Evolutionary conservation across 2,888 invertebrate genomes (phyloP), one percentile per base, ranked within the genome.

Genomic region (Phengaris arion): DNA sequence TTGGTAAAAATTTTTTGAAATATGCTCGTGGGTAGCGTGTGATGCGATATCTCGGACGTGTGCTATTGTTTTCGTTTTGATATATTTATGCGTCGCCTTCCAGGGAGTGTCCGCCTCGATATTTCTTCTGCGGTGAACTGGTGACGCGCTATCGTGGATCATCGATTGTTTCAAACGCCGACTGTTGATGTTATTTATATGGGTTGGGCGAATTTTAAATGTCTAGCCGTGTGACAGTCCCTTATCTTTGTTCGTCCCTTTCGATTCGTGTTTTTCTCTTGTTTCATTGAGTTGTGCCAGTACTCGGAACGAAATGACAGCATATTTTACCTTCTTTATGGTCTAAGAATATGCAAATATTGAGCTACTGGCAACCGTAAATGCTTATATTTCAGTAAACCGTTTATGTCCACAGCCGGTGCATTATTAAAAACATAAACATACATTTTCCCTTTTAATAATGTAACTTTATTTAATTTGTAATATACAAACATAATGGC

Each of bases 21-120:
- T 92, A 92, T 92, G 91, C 87, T 88, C 85, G 86, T 87, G 88
- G 88, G 87, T 85, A 86, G 84, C 84, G 91, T 89, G 91, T 91
- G 92, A 92, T 89, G 88, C 89, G 90, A 89, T 93, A 92, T 91
- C 92, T 87, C 85, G 88, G 35, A 86, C 89, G 92, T 91, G 90
- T 87, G 88, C 93, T 92, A 93, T 93, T 93, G 93, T 93, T 93
- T 93, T 89, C 92, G 82, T 85, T 92, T 92, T 92, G 93, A 93
- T 91, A 91, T 93, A 93, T 93, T 92, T 92, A 93, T 91, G 92
- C 84, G 88, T 85, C 84, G 85, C 84, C 83, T 91, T 89, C 88
- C 83, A 84, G 87, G 89, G 90, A 90, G 87, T 91, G 87, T 86
- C 87, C 86, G 81, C 81, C 80, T 77, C 80, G 80, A 82, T 83